Evolutionary conservation across 2,888 invertebrate species (phyloP).

Genomic region (Sphaerophoria taeniata): DNA sequence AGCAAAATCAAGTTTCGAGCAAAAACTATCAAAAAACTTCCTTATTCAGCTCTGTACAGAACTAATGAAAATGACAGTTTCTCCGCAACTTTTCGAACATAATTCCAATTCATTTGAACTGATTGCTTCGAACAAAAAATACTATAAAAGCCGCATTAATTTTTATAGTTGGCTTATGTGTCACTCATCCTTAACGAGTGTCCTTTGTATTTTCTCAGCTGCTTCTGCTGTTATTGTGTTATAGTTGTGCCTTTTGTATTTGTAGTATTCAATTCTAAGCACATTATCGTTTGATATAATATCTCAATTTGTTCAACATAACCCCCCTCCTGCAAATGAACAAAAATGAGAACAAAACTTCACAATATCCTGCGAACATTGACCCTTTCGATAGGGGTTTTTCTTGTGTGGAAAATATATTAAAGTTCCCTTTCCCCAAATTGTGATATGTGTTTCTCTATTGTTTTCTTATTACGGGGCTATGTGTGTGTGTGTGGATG

Average conservation of each 20-base stretch:
- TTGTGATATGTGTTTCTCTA: neutral
- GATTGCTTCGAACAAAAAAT: slow-evolving; percentile 26
- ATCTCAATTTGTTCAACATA: slow-evolving; percentile 57
- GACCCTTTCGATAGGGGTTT: slow-evolving; percentile 23
- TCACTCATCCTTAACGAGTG: slow-evolving; percentile 5
- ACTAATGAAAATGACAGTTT: slow-evolving; percentile 19
- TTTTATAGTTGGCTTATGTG: slow-evolving; percentile 24
- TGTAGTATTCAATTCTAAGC: neutral
- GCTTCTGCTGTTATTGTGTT: no score
- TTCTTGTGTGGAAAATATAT: neutral
- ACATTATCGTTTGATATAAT: slow-evolving; percentile 54
- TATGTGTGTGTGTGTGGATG: neutral
- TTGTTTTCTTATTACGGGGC: slow-evolving; percentile 38
- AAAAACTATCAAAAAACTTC: no score
- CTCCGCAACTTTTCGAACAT: slow-evolving; percentile 1
- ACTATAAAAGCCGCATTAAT: slow-evolving; percentile 14
- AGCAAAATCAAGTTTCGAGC: no score
- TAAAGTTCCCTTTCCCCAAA: slow-evolving; percentile 1
- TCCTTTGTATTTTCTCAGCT: neutral
- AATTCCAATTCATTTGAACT: slow-evolving; percentile 30
- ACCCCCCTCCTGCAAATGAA: neutral
- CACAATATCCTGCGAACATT: slow-evolving; percentile 51
- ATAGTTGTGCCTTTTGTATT: neutral
- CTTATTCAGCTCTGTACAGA: no score
- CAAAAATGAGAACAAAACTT: neutral